Base-by-base conservation (phyloP, 2,113 vertebrate species). In the Podarcis raffonei region DNA sequence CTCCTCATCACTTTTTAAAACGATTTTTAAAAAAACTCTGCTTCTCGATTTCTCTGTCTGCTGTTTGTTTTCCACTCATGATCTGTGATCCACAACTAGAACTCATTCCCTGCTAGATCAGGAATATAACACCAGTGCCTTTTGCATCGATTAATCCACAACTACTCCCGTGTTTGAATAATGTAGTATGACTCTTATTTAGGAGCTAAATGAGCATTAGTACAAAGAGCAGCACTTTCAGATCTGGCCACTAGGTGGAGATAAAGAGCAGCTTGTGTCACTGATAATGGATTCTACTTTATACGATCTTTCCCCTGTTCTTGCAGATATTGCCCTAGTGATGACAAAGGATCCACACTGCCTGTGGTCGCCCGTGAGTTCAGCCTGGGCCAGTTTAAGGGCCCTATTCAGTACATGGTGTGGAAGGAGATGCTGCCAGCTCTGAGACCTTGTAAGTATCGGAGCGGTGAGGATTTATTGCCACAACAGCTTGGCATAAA, bases 351-450 rank as follows among this genome's bases (percentile, higher is more conserved):
- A 13, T 11, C 71, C 25, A 15, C 30, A 0, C 6, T 83, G 37
- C 80, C 87, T 39, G 71, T 76, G 4, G 37, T 83, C 35, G 76
- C 81, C 37, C 71, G 71, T 32, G 87, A 74, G 22, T 88, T 88
- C 71, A 88, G 9, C 72, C n/a, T 88, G 59, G 87, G 87, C 22
- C 87, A 88, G 27, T 88, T 83, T 65, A 88, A 88, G 62, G 87
- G 87, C 6, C 87, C 80, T 25, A 48, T 83, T 83, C 87, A 88
- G 37, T 88, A 83, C 57, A 76, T 39, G 57, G 57, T 88, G 20
- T 88, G 87, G 87, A 76, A 22, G 83, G 87, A 88, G 20, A 88
- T 88, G 87, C 6, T 83, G 20, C 71, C 39, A 5, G 27, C 27
- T 16, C 62, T 88, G 59, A 83, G 80, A 66, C 87, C 87, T 76